Evolutionary conservation across 64 coral and sea anemone genomes (phyloP), one percentile per base, ranked within the genome.

Genomic region (Dendrophyllia cribrosa): DNA sequence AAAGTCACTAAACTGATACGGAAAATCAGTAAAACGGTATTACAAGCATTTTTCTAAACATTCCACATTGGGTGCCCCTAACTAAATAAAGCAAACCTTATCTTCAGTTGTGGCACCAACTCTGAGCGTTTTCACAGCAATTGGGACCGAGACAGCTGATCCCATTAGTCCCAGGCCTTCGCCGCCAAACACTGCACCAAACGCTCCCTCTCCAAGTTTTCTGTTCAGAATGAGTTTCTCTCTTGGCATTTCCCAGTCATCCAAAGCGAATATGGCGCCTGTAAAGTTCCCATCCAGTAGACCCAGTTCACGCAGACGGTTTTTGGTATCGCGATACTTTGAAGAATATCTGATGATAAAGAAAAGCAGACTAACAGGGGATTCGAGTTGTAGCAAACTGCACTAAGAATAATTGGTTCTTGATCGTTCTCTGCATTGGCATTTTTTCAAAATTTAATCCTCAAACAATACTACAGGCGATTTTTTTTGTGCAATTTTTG

Each of bases 151-250:
- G 34, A 50, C 65, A 59, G 53, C 26, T 66, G 91, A 77, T 49
- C 52, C 82, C 26, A 59, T 66, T 8, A 96, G 82, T 46, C 94
- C 94, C 51, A 96, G 75, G 13, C 89, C 84, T 63, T 96, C 94
- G 1, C 94, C 94, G 34, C 94, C 94, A 65, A 92, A 96, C 82
- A 96, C 94, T 7, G 94, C 85, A 43, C 94, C 94, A 92, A 96
- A 96, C 0, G 94, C 94, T 0, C 94, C 94, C 44, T 96, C 89
- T 10, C 94, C 94, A 3, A 96, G 77, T 69, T 96, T 96, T n/a
- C 89, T 71, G 59, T 96, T 96, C 17, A 96, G 66, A 87, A 96
- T 79, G n/a, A 96, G 50, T 64, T 78, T 86, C 13, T 96, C 89
- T 51, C 89, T 82, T 34, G 89, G 59, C 47, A 91, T 86, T 68